Conservation (phyloP, 2,888 invertebrate genomes). For the Tuberolachnus salignus region DNA sequence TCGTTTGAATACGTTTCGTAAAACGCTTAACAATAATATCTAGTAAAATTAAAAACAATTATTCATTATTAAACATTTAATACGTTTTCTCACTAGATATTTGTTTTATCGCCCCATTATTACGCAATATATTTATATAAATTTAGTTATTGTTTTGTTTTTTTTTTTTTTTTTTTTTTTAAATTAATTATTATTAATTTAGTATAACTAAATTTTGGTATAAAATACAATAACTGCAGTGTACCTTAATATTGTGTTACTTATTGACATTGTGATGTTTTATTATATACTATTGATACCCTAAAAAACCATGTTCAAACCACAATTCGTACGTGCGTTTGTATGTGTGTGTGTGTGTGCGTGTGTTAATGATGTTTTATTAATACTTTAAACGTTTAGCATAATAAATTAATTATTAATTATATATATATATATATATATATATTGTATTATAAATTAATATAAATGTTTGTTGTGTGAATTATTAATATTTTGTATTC, state of each 20-base stretch:
- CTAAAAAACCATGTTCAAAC: constrained; percentile 9
- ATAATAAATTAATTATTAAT: constrained; percentile 8
- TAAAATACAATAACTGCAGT: constrained; percentile 18
- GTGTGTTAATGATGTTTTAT: constrained; percentile 26
- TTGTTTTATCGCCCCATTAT: too few species aligned
- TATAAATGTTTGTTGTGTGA: constrained; percentile 37
- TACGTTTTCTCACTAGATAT: too few species aligned
- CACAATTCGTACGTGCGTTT: neutral
- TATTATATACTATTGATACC: constrained; percentile 16
- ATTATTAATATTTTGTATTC: constrained; percentile 17
- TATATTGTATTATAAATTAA: constrained; percentile 25
- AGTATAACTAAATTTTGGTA: neutral
- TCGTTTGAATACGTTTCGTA: too few species aligned
- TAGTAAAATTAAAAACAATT: too few species aligned
- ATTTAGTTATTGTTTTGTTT: too few species aligned
- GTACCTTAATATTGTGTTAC: constrained; percentile 24
- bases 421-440: too few species aligned
- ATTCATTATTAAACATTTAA: too few species aligned
- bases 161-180: too few species aligned
- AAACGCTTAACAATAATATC: too few species aligned
- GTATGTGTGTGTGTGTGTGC: neutral
- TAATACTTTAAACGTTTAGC: constrained; percentile 18
- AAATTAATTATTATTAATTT: neutral
- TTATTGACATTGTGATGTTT: constrained; percentile 41
- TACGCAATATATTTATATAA: too few species aligned